Percentiles rank a stretch among this genome's conserved stretches.
phyloP scores from a whole-genome alignment of 2,797 vertebrate genomes.

The Trematomus bernacchii region DNA sequence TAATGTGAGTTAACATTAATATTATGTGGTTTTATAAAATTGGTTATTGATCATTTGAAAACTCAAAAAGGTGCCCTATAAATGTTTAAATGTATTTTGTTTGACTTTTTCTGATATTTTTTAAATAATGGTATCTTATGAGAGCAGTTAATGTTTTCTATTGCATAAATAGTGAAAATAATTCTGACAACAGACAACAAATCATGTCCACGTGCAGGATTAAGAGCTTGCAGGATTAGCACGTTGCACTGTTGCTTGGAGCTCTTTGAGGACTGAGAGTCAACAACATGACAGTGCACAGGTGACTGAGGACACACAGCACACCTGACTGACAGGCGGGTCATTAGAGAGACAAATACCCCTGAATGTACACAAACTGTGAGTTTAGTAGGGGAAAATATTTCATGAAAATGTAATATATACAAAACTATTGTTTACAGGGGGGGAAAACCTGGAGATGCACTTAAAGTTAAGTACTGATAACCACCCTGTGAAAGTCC shows the following conservation, averaged over 20 bases:
- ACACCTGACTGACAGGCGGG: conserved; percentile 60
- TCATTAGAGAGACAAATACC: background rate
- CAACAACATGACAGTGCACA: conserved; percentile 65
- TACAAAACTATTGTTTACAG: background rate
- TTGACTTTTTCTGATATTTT: background rate
- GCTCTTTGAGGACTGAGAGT: conserved; percentile 56
- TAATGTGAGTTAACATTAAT: background rate
- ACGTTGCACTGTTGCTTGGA: conserved; percentile 40
- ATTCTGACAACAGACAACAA: conserved; percentile 19
- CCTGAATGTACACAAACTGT: conserved; percentile 18
- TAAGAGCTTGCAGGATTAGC: conserved; percentile 80
- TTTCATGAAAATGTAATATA: background rate
- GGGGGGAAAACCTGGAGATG: too few species aligned
- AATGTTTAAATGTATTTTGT: background rate
- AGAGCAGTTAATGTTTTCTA: background rate
- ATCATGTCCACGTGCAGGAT: conserved; percentile 62
- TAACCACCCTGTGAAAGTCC: too few species aligned
- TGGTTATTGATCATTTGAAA: background rate
- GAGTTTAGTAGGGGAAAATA: background rate
- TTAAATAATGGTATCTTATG: background rate
- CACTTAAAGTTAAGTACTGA: too few species aligned
- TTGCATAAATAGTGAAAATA: background rate
- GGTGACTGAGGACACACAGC: conserved; percentile 42
- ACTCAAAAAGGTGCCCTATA: background rate
- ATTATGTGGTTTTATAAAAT: background rate